Percentiles rank a stretch among this genome's conserved stretches.
Conservation (phyloP, 1,140 invertebrate species). For the Cydia amplana region DNA sequence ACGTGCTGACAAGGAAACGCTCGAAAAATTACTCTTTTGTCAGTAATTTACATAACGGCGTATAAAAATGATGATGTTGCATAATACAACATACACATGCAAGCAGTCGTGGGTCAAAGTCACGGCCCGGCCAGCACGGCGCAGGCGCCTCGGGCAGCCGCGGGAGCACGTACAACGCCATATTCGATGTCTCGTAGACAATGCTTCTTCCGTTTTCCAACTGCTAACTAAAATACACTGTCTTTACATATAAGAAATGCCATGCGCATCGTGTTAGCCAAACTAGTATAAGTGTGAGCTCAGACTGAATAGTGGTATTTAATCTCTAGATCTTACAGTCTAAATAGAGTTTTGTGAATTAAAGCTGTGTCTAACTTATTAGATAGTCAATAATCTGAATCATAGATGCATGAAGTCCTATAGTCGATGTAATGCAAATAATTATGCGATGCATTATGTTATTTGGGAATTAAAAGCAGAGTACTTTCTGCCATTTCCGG, state of each 20-base stretch:
- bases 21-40: too few relatives aligned
- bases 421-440: constrained; percentile 12
- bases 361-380: background rate
- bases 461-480: background rate
- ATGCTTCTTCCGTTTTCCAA: background rate
- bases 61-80: too few relatives aligned
- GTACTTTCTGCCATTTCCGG: background rate
- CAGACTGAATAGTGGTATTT: background rate
- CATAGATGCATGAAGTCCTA: background rate
- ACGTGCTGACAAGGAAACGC: too few relatives aligned
- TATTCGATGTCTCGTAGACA: constrained; percentile 44
- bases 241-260: constrained; percentile 43
- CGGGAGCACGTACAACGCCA: constrained; percentile 34
- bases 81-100: background rate
- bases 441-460: background rate
- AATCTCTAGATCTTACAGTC: background rate
- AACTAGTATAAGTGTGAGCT: background rate
- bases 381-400: background rate
- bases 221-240: constrained; percentile 37
- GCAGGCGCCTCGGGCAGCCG: constrained; percentile 28
- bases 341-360: background rate
- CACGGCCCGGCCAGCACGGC: background rate
- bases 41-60: too few relatives aligned
- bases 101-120: constrained; percentile 31
- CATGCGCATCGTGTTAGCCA: background rate